Conservation (phyloP, 2,113 vertebrate genomes). For the Rissa tridactyla region DNA sequence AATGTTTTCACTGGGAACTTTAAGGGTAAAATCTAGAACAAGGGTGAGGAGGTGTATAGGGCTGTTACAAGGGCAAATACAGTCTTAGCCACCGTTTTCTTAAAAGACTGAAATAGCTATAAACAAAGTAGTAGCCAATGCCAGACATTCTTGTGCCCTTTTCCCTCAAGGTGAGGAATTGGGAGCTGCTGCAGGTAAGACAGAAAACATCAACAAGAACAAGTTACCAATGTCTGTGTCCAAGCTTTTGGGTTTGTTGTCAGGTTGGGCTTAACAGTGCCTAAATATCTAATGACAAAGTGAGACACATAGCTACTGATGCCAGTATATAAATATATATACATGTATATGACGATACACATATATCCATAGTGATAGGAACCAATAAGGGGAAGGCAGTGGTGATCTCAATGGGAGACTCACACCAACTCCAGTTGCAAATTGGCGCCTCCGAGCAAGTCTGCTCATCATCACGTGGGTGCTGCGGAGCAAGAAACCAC, state of each 20-base stretch:
- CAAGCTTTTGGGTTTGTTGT: background rate
- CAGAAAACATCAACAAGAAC: background rate
- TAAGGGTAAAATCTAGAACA: background rate
- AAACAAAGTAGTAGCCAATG: background rate
- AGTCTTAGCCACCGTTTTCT: background rate
- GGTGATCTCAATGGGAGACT: background rate
- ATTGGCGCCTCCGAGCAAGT: rapidly evolving
- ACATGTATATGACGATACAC: too few relatives aligned
- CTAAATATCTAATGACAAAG: background rate
- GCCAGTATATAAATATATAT: too few relatives aligned
- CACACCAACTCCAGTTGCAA: background rate
- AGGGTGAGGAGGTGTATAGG: background rate
- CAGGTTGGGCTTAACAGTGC: background rate
- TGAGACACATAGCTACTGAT: background rate
- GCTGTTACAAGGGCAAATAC: background rate
- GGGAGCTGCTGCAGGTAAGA: background rate
- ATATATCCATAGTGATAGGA: background rate
- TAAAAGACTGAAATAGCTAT: background rate
- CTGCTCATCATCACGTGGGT: background rate
- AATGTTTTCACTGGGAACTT: background rate
- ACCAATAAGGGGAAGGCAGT: background rate
- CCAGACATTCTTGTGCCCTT: background rate
- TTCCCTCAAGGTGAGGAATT: background rate
- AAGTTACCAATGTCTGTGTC: background rate
- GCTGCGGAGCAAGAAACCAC: background rate